Evolutionary conservation across 2,797 vertebrate species (phyloP).

Genomic region (Aphelocoma californica): DNA sequence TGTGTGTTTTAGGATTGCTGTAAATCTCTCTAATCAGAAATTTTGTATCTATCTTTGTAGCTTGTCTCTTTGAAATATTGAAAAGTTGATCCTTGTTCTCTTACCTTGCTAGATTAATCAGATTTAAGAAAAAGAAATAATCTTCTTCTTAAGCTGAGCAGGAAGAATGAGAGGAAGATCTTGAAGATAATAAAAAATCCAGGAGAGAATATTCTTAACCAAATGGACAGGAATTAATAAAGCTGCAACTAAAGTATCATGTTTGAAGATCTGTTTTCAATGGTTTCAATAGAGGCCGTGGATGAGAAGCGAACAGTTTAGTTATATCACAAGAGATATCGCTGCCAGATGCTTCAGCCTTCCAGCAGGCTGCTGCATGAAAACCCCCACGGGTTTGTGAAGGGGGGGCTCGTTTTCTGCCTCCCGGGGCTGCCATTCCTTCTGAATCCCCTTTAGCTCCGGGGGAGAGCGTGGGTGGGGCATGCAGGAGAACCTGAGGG

Average conservation of each 20-base stretch:
- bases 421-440: neutral
- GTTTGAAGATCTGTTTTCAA: conserved; percentile 48
- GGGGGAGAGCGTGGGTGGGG: neutral
- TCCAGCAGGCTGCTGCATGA: neutral
- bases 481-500: neutral
- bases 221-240: conserved; percentile 44
- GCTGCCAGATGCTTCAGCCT: conserved; percentile 30
- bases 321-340: conserved; percentile 45
- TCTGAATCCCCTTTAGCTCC: neutral
- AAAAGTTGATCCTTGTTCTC: conserved; percentile 56
- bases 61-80: conserved; percentile 37
- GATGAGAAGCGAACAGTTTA: conserved; percentile 45
- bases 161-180: conserved; percentile 53
- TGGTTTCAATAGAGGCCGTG: conserved; percentile 38
- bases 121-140: conserved; percentile 34
- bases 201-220: conserved; percentile 55
- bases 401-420: neutral
- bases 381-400: neutral
- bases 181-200: conserved; percentile 56
- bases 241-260: conserved; percentile 19
- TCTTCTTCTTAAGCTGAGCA: conserved; percentile 40
- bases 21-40: conserved; percentile 58
- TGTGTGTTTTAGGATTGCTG: conserved; percentile 61
- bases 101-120: conserved; percentile 52
- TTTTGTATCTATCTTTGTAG: neutral